Conservation (phyloP, 2,113 vertebrate species). For the Antechinus flavipes region DNA sequence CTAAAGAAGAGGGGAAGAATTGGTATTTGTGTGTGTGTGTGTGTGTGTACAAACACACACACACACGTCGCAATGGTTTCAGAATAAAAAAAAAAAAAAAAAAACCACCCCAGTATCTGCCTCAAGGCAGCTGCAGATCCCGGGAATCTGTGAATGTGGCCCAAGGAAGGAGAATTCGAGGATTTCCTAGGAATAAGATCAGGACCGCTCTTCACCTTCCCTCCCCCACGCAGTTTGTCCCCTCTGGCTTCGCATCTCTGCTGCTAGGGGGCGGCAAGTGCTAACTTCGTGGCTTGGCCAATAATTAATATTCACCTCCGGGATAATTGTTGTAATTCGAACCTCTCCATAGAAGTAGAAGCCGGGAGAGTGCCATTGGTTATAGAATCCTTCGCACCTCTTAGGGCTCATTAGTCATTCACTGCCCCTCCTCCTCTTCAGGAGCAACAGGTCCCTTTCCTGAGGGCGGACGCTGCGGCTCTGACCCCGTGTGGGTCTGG, state of each 20-base stretch:
- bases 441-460: constrained; percentile 16
- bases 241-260: not conserved
- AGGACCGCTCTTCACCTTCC: not conserved
- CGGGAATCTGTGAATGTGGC: not conserved
- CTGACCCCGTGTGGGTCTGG: not conserved
- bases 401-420: constrained; percentile 71
- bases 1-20: not conserved
- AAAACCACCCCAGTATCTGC: not conserved
- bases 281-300: not conserved
- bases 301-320: constrained; percentile 69
- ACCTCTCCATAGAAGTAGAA: constrained; percentile 64
- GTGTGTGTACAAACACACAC: no score
- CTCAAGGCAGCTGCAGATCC: not conserved
- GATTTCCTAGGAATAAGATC: not conserved
- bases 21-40: not conserved
- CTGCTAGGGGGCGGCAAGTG: not conserved
- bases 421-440: constrained; percentile 21
- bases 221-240: not conserved
- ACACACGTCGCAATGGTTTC: not conserved
- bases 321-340: constrained; percentile 78
- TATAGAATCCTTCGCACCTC: constrained; percentile 55
- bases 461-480: not conserved
- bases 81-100: not conserved
- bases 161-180: not conserved
- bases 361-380: constrained; percentile 58